Evolutionary conservation across 2,888 invertebrate species (phyloP).

Genomic region (Aphodius granarius): DNA sequence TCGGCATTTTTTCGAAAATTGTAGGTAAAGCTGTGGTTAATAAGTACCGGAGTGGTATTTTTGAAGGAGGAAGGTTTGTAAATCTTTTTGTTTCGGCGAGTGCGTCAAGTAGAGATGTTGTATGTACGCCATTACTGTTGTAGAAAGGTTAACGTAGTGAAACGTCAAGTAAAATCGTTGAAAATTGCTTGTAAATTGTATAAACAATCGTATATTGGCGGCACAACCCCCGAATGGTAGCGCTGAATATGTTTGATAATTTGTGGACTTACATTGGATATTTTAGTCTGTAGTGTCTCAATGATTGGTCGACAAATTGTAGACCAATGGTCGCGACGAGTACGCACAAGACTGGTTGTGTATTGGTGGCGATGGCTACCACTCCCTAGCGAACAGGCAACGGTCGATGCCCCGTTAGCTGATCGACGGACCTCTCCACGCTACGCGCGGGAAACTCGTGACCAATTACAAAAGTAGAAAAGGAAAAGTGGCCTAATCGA

Average conservation of each 20-base stretch:
- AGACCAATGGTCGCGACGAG: conserved; percentile 83
- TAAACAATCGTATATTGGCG: conserved; percentile 45
- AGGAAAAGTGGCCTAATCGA: conserved; percentile 39
- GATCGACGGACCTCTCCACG: conserved; percentile 47
- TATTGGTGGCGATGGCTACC: conserved; percentile 72
- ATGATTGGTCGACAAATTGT: conserved; percentile 88
- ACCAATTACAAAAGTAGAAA: conserved; percentile 52
- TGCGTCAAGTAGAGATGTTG: neutral
- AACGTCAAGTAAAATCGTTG: conserved; percentile 26
- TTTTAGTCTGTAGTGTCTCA: conserved; percentile 75
- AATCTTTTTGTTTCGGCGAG: neutral
- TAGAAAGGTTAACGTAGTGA: conserved; percentile 25
- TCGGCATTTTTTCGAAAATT: no score
- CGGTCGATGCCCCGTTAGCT: conserved; percentile 50
- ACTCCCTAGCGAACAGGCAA: conserved; percentile 59
- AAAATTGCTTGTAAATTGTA: conserved; percentile 30
- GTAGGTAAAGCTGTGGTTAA: no score
- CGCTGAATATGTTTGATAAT: conserved; percentile 62
- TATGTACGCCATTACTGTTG: conserved; percentile 30
- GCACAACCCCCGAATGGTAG: conserved; percentile 47
- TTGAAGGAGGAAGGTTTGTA: neutral
- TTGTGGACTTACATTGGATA: conserved; percentile 76
- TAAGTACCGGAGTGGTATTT: neutral
- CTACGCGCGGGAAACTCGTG: conserved; percentile 50
- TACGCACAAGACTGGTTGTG: conserved; percentile 65